Conservation (phyloP, 1,140 invertebrate genomes). For the Ostrea denselamellosa region DNA sequence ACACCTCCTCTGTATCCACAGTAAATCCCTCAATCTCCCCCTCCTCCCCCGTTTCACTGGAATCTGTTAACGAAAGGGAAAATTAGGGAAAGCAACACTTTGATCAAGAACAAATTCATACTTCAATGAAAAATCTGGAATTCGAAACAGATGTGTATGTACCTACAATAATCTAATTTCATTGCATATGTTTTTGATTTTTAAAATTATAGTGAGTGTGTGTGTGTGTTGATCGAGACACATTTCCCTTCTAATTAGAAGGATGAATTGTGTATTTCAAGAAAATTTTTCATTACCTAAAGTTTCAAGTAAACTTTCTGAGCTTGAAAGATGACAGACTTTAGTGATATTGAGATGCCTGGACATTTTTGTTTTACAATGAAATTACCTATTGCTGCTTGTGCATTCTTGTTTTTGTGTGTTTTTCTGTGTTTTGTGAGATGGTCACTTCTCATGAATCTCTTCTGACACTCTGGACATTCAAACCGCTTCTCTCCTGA, state of each 20-base stretch:
- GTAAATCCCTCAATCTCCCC: constrained; percentile 20
- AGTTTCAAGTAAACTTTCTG: background rate
- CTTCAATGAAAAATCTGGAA: background rate
- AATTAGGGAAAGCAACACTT: background rate
- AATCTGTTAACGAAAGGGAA: constrained; percentile 9
- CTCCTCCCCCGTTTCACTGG: constrained; percentile 24
- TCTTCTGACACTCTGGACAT: constrained; percentile 90
- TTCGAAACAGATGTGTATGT: background rate
- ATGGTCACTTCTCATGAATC: constrained; percentile 91
- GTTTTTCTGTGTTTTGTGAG: constrained; percentile 80
- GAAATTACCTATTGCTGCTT: constrained; percentile 8
- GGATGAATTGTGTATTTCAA: background rate
- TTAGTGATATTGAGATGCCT: too few relatives aligned
- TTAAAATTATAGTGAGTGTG: background rate
- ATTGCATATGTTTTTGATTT: background rate
- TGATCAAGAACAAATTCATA: too few relatives aligned
- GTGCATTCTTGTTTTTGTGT: constrained; percentile 67
- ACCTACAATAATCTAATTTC: background rate
- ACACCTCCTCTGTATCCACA: constrained; percentile 26
- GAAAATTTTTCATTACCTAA: background rate
- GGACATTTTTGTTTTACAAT: too few relatives aligned
- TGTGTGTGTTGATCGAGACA: too few relatives aligned
- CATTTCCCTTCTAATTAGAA: background rate
- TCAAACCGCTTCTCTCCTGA: constrained; percentile 97
- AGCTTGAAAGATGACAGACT: too few relatives aligned